A percentile compares a stretch with the other conserved stretches of the same genome.
Conservation (phyloP, 2,797 vertebrate species). For the Danio tinwini region DNA sequence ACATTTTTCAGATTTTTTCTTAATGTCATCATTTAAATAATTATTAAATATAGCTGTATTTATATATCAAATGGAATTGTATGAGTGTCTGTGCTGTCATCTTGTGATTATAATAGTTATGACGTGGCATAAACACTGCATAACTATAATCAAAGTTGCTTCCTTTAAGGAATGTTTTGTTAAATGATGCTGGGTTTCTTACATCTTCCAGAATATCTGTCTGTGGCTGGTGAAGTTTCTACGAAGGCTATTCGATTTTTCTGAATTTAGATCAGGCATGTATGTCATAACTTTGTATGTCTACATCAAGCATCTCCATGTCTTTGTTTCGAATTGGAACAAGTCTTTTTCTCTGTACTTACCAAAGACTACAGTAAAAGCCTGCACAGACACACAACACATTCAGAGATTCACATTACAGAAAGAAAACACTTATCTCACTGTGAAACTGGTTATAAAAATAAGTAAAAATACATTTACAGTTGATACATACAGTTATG, state of each 20-base stretch:
- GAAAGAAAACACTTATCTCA: neutral
- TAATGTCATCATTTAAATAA: no score
- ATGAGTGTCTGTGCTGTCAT: neutral
- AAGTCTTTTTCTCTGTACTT: constrained; percentile 74
- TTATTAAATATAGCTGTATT: no score
- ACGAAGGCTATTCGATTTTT: constrained; percentile 10
- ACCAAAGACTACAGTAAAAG: constrained; percentile 77
- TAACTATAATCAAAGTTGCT: no score
- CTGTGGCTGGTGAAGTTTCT: neutral
- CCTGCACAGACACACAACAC: constrained; percentile 71
- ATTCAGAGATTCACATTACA: constrained; percentile 40
- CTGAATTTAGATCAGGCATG: constrained; percentile 53
- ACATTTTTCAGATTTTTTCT: no score
- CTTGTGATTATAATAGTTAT: neutral
- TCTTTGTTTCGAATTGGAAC: constrained; percentile 66
- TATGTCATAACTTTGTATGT: constrained; percentile 54
- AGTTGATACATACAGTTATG: no score
- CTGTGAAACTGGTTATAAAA: neutral
- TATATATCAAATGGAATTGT: no score
- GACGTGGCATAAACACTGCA: neutral
- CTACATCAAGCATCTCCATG: constrained; percentile 60
- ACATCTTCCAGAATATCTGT: neutral
- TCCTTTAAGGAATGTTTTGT: no score
- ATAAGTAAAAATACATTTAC: neutral
- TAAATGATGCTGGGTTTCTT: neutral